Evolutionary conservation across 2,888 invertebrate genomes (phyloP).

Genomic region (Dicyrtoma fusca): DNA sequence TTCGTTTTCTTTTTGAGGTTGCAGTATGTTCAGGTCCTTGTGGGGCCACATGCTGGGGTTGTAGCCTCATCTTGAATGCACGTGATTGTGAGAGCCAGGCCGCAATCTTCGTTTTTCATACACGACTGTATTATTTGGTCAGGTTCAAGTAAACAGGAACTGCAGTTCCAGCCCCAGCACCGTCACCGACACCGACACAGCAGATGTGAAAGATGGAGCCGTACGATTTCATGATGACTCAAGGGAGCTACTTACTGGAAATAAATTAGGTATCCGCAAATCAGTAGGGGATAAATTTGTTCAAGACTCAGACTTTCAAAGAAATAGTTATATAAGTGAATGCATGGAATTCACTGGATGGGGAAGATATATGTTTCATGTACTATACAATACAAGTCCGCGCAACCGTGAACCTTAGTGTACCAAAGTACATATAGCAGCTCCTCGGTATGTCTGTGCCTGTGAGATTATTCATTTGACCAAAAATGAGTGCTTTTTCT

Average conservation of each 20-base stretch:
- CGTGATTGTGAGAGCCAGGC: constrained; percentile 6
- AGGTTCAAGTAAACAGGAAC: too few relatives aligned
- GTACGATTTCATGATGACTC: neutral
- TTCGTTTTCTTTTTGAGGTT: neutral
- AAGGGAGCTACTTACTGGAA: neutral
- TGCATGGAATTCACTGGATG: too few relatives aligned
- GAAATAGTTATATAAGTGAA: too few relatives aligned
- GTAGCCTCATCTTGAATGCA: constrained; percentile 9
- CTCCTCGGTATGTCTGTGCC: too few relatives aligned
- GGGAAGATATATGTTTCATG: too few relatives aligned
- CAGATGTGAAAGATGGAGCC: neutral
- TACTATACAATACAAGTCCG: too few relatives aligned
- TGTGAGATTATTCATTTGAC: too few relatives aligned
- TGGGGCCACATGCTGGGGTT: constrained; percentile 4
- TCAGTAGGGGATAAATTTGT: constrained; percentile 7
- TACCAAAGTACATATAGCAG: too few relatives aligned
- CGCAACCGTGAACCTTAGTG: too few relatives aligned
- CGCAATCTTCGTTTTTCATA: neutral
- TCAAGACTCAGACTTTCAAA: neutral
- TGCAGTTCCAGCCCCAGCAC: neutral
- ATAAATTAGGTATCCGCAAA: constrained; percentile 12
- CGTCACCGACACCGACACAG: neutral
- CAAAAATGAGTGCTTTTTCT: too few relatives aligned
- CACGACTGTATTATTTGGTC: neutral
- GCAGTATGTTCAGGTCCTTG: neutral